Evolutionary conservation across 2,113 vertebrate genomes (phyloP).

Genomic region (Cygnus buccinator): DNA sequence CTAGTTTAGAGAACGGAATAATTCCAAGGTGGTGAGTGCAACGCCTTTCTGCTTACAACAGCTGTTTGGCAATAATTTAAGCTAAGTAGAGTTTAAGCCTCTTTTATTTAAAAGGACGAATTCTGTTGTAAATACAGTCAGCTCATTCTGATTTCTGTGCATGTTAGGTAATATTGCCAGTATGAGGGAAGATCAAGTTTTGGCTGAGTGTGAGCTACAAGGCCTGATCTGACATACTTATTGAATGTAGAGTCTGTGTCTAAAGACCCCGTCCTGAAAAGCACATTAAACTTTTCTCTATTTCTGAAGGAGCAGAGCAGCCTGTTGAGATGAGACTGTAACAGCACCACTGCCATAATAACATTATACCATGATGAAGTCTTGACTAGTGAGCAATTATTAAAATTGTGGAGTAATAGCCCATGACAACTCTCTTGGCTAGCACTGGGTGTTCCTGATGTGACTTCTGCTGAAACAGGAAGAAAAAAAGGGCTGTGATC

Average conservation of each 20-base stretch:
- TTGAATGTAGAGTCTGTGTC: background rate
- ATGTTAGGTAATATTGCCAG: rapidly evolving
- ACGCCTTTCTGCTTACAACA: background rate
- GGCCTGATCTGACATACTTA: background rate
- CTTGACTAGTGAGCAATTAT: slow-evolving; percentile 6
- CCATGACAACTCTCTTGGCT: background rate
- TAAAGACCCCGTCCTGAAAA: background rate
- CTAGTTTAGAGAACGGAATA: slow-evolving; percentile 87
- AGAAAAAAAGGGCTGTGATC: slow-evolving; percentile 14
- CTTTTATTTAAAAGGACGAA: background rate
- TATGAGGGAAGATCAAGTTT: background rate
- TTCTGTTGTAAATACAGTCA: background rate
- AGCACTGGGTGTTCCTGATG: slow-evolving; percentile 47
- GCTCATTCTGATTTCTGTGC: background rate
- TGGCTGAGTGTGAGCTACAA: background rate
- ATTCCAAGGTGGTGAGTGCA: slow-evolving; percentile 81
- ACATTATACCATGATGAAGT: background rate
- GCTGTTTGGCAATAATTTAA: background rate
- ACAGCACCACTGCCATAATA: background rate
- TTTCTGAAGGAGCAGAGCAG: background rate
- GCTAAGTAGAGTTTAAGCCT: background rate
- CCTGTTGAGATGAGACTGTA: background rate
- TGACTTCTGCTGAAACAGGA: slow-evolving; percentile 64
- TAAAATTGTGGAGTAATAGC: slow-evolving; percentile 27
- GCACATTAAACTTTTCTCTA: background rate